Conservation (phyloP, 30 jellyfish, hydroid and myxozoan genomes). For the Morbakka virulenta region DNA sequence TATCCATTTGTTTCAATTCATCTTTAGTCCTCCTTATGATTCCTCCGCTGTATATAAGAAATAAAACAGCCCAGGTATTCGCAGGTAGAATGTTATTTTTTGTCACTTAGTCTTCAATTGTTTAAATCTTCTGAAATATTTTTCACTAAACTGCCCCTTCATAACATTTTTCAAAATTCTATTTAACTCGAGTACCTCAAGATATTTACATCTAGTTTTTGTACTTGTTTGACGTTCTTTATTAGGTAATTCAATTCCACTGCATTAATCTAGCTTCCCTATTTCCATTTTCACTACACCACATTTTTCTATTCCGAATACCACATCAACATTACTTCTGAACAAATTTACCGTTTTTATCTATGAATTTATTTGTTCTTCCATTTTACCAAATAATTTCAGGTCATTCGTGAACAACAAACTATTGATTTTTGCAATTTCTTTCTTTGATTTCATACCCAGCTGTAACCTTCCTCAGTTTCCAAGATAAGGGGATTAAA, state of each 20-base stretch:
- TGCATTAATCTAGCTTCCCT: slow-evolving; percentile 18
- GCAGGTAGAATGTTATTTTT: too few relatives aligned
- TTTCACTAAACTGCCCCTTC: slow-evolving; percentile 10
- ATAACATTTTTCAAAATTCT: neutral
- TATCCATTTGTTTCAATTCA: too few relatives aligned
- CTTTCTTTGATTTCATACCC: slow-evolving; percentile 10
- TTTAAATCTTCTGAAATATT: too few relatives aligned
- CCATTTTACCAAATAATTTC: neutral
- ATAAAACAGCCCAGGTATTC: too few relatives aligned
- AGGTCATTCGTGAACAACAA: neutral
- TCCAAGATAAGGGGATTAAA: neutral
- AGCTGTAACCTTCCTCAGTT: slow-evolving; percentile 14
- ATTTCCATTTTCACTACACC: slow-evolving; percentile 17
- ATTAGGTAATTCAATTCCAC: slow-evolving; percentile 28
- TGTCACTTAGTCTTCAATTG: too few relatives aligned
- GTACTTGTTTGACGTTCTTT: slow-evolving; percentile 12
- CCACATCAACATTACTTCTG: slow-evolving; percentile 38
- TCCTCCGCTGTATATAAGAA: too few relatives aligned
- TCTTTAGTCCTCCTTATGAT: too few relatives aligned
- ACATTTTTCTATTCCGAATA: slow-evolving; percentile 23
- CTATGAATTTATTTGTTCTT: slow-evolving; percentile 4
- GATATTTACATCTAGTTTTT: slow-evolving; percentile 16
- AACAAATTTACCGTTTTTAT: slow-evolving; percentile 12
- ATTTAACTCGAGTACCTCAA: too few relatives aligned
- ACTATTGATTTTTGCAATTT: neutral